Evolutionary conservation across 2,113 vertebrate genomes (phyloP).

Genomic region (Myotis yumanensis): DNA sequence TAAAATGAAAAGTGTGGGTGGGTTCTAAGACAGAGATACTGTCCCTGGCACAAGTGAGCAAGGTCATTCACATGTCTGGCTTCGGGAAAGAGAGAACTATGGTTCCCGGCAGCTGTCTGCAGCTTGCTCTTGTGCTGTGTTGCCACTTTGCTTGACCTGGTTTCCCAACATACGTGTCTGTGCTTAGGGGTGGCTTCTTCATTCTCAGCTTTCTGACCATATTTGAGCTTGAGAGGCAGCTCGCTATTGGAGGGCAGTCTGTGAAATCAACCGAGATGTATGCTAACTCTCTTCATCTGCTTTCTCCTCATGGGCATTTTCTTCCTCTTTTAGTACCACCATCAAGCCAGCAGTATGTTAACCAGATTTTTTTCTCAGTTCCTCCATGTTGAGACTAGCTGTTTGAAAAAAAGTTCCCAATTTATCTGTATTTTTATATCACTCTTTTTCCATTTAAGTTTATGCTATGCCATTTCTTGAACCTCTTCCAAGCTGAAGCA

Average conservation of each 20-base stretch:
- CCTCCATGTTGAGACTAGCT: not conserved
- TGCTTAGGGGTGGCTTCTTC: not conserved
- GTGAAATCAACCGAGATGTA: not conserved
- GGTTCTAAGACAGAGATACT: not conserved
- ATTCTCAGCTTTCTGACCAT: not conserved
- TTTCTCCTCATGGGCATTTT: not conserved
- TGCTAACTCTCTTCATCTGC: not conserved
- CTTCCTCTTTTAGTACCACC: not conserved
- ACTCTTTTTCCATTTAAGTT: not conserved
- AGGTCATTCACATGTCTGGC: not conserved
- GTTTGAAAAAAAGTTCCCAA: not conserved
- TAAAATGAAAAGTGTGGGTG: not conserved
- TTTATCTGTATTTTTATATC: conserved; percentile 21
- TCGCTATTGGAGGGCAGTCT: not conserved
- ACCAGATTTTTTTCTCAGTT: not conserved
- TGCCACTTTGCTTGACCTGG: not conserved
- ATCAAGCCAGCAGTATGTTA: not conserved
- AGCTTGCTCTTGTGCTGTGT: not conserved
- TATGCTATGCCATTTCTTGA: conserved; percentile 17
- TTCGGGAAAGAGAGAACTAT: not conserved
- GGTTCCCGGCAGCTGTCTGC: not conserved
- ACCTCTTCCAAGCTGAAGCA: conserved; percentile 14
- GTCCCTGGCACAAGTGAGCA: not conserved
- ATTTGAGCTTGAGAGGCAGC: not conserved
- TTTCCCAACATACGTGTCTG: not conserved